A percentile compares a stretch with the other conserved stretches of the same genome.
Evolutionary conservation across 1,140 invertebrate genomes (phyloP).

Genomic region (Caenorhabditis elegans): WBcel235 BX284605.5:7894501-7895000

Average conservation of each 20-base stretch:
- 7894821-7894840: no score
- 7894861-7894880: no score
- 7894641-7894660: slow-evolving; percentile 19
- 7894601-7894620: background rate
- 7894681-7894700: slow-evolving; percentile 46
- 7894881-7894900: no score
- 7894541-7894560: slow-evolving; percentile 32
- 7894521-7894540: slow-evolving; percentile 42
- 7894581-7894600: background rate
- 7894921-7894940: no score
- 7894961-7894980: no score
- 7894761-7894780: no score
- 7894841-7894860: no score
- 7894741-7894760: slow-evolving; percentile 25
- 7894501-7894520: slow-evolving; percentile 26
- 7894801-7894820: no score
- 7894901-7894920: no score
- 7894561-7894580: background rate
- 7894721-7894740: slow-evolving; percentile 39
- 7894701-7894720: slow-evolving; percentile 29
- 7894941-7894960: no score
- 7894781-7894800: no score
- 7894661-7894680: slow-evolving; percentile 28
- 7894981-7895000: no score
- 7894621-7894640: slow-evolving; percentile 27